Evolutionary conservation across 1,140 invertebrate species (phyloP), one percentile per base, ranked within the genome.

Genomic region (Euwallacea similis): DNA sequence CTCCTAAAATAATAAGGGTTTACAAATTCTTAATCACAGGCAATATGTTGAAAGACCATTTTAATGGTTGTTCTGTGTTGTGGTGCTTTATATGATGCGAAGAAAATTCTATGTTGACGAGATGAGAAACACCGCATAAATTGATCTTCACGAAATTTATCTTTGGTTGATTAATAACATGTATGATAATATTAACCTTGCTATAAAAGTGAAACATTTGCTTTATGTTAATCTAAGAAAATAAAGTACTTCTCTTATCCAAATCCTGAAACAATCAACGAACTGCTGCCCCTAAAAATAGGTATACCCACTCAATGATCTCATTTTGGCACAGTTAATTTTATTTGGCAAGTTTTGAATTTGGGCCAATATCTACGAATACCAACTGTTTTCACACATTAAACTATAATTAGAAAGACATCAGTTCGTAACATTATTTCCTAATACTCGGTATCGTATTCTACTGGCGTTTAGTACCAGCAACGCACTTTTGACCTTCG

Each of bases 1-100:
- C 43, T 50, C 56, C 61, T 68, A 68, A 68, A 68, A 68, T 61
- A 68, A 61, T 67, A 50, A 63, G 9, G 47, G 43, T 62, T 69
- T 55, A 42, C 13, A 60, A 60, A 66, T 56, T 8, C 10, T 54
- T 69, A 16, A 56, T 68, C 67, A 69, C 67, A 69, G 67, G 67
- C 67, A 69, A 50, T 54, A 16, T 62, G 15, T 54, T 62, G 13
- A 62, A 55, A 69, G 67, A 62, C 62, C 59, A 55, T 46, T 62
- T 69, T 69, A 42, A 62, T 11, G 60, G 16, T 56, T 50, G 46
- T 50, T 50, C 4, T 50, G 13, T 50, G 46, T 50, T 50, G 46
- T 10, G 0, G 9, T 10, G 13, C 46, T 50, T 2, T 4, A 50
- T 4, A 33, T 33, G 21, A 33, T 33, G 21, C 21, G 21, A 50